Evolutionary conservation across 2,797 vertebrate genomes (phyloP), one percentile per base, ranked within the genome.

Genomic region (Limosa lapponica): DNA sequence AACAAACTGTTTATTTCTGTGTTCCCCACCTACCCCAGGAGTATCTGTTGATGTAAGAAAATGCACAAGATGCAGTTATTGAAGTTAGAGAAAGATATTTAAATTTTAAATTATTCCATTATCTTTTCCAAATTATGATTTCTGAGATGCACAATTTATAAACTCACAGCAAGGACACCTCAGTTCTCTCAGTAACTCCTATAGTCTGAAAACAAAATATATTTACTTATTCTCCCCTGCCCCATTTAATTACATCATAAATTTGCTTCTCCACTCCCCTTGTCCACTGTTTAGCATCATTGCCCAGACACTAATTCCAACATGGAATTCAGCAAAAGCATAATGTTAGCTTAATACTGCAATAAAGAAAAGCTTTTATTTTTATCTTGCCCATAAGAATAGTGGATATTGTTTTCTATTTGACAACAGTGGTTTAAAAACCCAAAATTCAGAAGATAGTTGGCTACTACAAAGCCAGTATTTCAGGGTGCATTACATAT

Each of bases 1-100:
- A 85, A 54, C 4, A 48, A 84, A 43, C 2, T 5, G 41, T 52
- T 61, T 39, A 44, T 39, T 55, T 80, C 24, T 49, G 12, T 3
- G 4, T 1, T 5, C 11, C 3, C 13, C 15, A 8, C 51, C 9
- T 2, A 9, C 23, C 28, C 16, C 27, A 41, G 28, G 6, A 59
- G 2, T 75, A 70, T 27, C 59, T 66, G 10, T 28, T 72, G 20
- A 37, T 55, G 19, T 65, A 82, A 61, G 17, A 6, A 93, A 79
- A 85, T 19, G 17, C 3, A 93, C 25, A 64, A 48, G 23, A 6
- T 51, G 32, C 30, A 51, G 8, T 52, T 71, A 66, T 0, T 28
- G 4, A 71, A 64, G 19, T 36, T 36, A 46, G 0, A 70, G 16
- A 70, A 95, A 85, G 11, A 46, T 3, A 44, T 1, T 89, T 4